A percentile compares a stretch with the other conserved stretches of the same genome.
These are phyloP conservation scores for Coregonus sp. DNA, from an alignment of 2,797 vertebrate genomes.

Conservation along the genomic window DNA sequence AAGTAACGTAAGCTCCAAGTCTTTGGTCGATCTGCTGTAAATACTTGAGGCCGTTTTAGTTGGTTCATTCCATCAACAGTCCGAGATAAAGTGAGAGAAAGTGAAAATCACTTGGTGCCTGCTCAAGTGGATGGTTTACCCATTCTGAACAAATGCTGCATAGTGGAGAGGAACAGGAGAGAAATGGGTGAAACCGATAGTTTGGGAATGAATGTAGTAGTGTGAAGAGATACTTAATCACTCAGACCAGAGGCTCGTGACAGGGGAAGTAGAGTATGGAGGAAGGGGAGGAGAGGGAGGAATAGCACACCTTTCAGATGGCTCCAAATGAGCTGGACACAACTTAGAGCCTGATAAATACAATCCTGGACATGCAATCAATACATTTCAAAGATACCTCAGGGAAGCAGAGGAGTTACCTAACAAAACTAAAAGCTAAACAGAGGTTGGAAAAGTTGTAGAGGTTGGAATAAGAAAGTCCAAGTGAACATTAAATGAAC, in stretches of 20 bases:
- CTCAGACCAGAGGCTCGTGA: constrained; percentile 13
- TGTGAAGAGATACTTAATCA: constrained; percentile 8
- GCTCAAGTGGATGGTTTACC: neutral
- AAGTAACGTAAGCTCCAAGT: no score
- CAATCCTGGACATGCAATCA: neutral
- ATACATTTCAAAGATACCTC: neutral
- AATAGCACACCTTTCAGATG: neutral
- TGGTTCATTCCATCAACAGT: no score
- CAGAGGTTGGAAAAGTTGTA: neutral
- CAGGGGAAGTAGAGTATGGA: neutral
- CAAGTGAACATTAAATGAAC: neutral
- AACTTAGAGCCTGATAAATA: neutral
- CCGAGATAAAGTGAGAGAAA: neutral
- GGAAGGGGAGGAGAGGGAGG: neutral
- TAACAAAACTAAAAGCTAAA: neutral
- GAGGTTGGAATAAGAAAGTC: neutral
- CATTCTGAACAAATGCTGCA: constrained; percentile 5
- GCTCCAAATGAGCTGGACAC: constrained; percentile 1
- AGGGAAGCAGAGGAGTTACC: neutral
- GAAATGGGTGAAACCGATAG: neutral
- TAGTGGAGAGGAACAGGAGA: neutral
- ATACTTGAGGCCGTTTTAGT: neutral
- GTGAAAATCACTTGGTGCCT: neutral
- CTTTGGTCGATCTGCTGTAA: no score
- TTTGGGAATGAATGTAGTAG: neutral